Percentiles rank a stretch among this genome's conserved stretches.
Conservation (phyloP, 2,797 vertebrate species). For the Paedocypris micromegethes region DNA sequence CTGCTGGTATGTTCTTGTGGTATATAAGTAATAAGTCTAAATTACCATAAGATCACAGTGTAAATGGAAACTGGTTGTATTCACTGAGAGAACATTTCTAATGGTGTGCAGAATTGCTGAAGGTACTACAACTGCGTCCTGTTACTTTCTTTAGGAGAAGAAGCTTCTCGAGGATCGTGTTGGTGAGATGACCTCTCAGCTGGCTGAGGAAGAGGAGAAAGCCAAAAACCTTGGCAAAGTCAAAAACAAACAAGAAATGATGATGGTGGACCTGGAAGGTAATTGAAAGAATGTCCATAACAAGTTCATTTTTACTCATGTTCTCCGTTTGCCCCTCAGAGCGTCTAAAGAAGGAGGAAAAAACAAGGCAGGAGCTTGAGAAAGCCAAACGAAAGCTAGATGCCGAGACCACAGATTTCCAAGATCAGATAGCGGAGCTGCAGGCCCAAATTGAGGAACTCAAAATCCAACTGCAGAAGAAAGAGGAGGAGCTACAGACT, state of each 20-base stretch:
- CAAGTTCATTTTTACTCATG: neutral
- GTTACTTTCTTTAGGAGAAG: constrained; percentile 77
- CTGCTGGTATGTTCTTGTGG: no score
- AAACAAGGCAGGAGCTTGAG: constrained; percentile 92
- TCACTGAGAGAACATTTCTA: neutral
- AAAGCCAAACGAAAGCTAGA: constrained; percentile 96
- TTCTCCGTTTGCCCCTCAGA: constrained; percentile 63
- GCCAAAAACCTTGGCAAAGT: constrained; percentile 93
- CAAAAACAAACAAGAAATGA: constrained; percentile 97
- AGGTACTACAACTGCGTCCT: neutral
- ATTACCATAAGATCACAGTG: constrained; percentile 28
- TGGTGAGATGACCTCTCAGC: constrained; percentile 83
- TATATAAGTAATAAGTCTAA: no score
- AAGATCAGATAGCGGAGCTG: constrained; percentile 94
- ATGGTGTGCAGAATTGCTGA: neutral
- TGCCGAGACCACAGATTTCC: constrained; percentile 89
- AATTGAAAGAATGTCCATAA: constrained; percentile 15
- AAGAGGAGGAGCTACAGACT: constrained; percentile 92
- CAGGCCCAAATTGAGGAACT: constrained; percentile 94
- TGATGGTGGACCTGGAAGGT: constrained; percentile 98
- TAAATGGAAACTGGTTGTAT: no score
- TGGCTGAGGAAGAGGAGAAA: constrained; percentile 96
- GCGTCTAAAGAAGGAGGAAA: constrained; percentile 95
- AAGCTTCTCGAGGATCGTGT: constrained; percentile 92
- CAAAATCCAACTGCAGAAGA: constrained; percentile 88